A percentile compares a stretch with the other conserved stretches of the same genome.
Evolutionary conservation across 1,140 invertebrate species (phyloP).

Genomic region (Propsilocerus akamusi): DNA sequence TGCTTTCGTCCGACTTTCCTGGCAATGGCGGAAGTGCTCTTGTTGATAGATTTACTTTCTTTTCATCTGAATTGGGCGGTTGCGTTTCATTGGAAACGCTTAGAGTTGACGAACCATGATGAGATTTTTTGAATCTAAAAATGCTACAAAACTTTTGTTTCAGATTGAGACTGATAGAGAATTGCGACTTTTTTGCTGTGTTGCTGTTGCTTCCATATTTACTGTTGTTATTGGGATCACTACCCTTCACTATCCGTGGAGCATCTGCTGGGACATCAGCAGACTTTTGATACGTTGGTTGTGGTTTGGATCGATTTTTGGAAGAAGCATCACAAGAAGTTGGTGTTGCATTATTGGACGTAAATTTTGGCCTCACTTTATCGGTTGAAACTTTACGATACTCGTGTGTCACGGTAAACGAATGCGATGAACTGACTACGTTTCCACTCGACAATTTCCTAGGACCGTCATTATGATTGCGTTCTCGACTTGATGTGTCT

Average conservation of each 20-base stretch:
- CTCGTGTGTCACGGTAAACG: background rate
- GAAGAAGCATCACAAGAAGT: no score
- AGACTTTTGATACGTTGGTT: no score
- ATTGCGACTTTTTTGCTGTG: conserved; percentile 20
- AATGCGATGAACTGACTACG: background rate
- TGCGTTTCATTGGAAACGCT: conserved; percentile 11
- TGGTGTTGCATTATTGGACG: background rate
- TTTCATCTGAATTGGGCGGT: conserved; percentile 18
- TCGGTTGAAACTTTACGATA: background rate
- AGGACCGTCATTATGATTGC: background rate
- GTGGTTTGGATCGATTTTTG: no score
- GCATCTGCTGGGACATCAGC: no score
- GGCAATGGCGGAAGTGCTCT: conserved; percentile 67
- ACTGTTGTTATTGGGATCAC: conserved; percentile 23
- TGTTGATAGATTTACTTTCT: conserved; percentile 29
- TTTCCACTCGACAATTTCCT: background rate
- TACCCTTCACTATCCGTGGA: conserved; percentile 22
- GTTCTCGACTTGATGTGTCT: conserved; percentile 5
- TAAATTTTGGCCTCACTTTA: conserved; percentile 14
- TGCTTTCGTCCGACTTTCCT: conserved; percentile 20
- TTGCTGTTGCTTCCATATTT: conserved; percentile 8
- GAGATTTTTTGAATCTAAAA: conserved; percentile 45
- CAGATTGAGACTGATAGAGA: conserved; percentile 34
- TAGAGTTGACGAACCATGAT: conserved; percentile 29
- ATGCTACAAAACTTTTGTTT: conserved; percentile 73